Evolutionary conservation across 2,888 invertebrate genomes (phyloP).

Genomic region (Andricus curvator): DNA sequence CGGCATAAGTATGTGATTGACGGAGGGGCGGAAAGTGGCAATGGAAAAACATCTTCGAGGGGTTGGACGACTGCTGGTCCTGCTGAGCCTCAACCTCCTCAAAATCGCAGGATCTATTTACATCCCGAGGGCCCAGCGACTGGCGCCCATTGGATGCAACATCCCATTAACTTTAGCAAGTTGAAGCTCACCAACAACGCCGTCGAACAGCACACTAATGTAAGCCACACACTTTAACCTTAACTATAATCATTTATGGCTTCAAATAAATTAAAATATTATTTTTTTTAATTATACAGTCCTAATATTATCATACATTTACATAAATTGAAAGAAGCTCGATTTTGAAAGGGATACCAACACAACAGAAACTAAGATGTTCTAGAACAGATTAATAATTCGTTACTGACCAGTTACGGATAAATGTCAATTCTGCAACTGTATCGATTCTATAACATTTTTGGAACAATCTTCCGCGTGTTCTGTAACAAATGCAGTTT

Average conservation of each 20-base stretch:
- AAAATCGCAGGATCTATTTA: conserved; percentile 83
- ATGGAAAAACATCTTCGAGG: conserved; percentile 43
- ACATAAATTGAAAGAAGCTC: too few species aligned
- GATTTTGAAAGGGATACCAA: too few species aligned
- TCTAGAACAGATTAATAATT: too few species aligned
- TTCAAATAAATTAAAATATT: not conserved
- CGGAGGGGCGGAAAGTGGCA: conserved; percentile 45
- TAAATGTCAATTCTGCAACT: not conserved
- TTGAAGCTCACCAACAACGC: conserved; percentile 94
- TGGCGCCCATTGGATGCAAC: conserved; percentile 92
- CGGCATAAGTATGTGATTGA: conserved; percentile 91
- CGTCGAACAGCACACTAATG: conserved; percentile 88
- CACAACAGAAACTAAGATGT: too few species aligned
- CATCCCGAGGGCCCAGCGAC: conserved; percentile 94
- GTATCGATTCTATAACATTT: not conserved
- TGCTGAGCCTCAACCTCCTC: conserved; percentile 89
- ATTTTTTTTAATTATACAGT: too few species aligned
- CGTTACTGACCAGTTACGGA: too few species aligned
- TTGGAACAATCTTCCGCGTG: not conserved
- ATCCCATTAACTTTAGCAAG: conserved; percentile 89
- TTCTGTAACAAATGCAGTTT: not conserved
- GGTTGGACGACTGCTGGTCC: conserved; percentile 92
- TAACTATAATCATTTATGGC: not conserved
- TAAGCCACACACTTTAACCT: conserved; percentile 79
- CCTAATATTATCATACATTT: too few species aligned